These are phyloP conservation scores for Onthophagus sagittarius DNA, from an alignment of 2,888 invertebrate genomes.

Conservation along the genomic window DNA sequence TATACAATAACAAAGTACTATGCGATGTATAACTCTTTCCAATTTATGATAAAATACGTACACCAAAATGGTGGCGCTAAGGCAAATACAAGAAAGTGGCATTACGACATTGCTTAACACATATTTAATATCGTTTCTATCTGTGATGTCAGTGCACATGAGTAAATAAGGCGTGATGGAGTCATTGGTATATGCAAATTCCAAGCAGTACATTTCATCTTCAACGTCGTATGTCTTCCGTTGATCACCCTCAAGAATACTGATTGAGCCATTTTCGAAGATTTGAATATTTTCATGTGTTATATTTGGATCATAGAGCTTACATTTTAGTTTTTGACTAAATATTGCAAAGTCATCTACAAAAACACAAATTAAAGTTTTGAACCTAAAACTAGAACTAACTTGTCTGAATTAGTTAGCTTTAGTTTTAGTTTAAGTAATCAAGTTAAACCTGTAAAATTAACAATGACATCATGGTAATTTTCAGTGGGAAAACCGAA, in stretches of 20 bases:
- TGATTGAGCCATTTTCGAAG: constrained; percentile 26
- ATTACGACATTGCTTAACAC: neutral
- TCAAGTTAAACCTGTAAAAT: neutral
- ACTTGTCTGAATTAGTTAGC: no score
- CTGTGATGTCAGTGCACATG: constrained; percentile 1
- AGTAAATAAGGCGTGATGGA: neutral
- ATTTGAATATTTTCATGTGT: constrained; percentile 22
- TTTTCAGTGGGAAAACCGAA: neutral
- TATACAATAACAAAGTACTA: constrained; percentile 20
- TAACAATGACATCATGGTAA: neutral
- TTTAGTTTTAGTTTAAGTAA: no score
- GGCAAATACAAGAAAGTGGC: constrained; percentile 13
- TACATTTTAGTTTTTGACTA: constrained; percentile 16
- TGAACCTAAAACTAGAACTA: no score
- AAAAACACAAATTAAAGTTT: no score
- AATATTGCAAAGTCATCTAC: constrained; percentile 26
- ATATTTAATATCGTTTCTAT: constrained; percentile 15
- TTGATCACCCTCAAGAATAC: constrained; percentile 15
- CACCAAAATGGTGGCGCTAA: constrained; percentile 14
- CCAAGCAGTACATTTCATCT: constrained; percentile 19
- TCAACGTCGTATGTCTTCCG: constrained; percentile 19
- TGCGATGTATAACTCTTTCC: constrained; percentile 14
- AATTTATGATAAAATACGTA: constrained; percentile 13
- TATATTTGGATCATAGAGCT: constrained; percentile 20
- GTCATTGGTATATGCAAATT: neutral